These are phyloP conservation scores for Passer domesticus DNA, from an alignment of 2,113 vertebrate genomes.

Conservation along the genomic window DNA sequence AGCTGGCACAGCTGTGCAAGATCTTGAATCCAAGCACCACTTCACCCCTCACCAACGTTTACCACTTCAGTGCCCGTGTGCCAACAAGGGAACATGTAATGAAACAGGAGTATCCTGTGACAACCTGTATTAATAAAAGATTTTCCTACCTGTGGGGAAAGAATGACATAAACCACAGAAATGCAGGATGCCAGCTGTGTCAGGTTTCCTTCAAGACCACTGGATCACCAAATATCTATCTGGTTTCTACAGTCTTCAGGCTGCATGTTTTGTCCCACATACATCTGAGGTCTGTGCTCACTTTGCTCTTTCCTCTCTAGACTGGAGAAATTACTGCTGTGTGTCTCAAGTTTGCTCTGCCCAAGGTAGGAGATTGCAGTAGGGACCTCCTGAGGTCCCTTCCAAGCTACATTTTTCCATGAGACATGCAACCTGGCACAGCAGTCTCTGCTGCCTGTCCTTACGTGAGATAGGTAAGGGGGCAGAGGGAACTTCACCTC, in stretches of 20 bases:
- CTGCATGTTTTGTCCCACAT: not conserved
- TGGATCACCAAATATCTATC: not conserved
- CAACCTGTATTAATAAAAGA: not conserved
- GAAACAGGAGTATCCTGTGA: not conserved
- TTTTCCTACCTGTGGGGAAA: not conserved
- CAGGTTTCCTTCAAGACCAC: not conserved
- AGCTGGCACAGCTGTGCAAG: not conserved
- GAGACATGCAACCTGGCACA: not conserved
- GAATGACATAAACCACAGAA: not conserved
- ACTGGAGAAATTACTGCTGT: not conserved
- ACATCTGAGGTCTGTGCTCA: not conserved
- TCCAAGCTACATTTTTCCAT: not conserved
- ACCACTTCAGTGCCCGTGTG: not conserved
- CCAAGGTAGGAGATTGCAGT: not conserved
- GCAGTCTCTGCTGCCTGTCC: not conserved
- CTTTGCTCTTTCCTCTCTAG: not conserved
- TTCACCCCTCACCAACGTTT: not conserved
- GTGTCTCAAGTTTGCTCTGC: not conserved
- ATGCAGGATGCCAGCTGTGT: not conserved
- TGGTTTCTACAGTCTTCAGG: not conserved
- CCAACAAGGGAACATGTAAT: not conserved
- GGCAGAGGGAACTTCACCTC: fast-evolving
- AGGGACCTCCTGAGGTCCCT: not conserved
- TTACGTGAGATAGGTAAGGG: not conserved
- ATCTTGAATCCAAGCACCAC: not conserved